Conservation (phyloP, 2,797 vertebrate genomes). For the Tragelaphus eurycerus region DNA sequence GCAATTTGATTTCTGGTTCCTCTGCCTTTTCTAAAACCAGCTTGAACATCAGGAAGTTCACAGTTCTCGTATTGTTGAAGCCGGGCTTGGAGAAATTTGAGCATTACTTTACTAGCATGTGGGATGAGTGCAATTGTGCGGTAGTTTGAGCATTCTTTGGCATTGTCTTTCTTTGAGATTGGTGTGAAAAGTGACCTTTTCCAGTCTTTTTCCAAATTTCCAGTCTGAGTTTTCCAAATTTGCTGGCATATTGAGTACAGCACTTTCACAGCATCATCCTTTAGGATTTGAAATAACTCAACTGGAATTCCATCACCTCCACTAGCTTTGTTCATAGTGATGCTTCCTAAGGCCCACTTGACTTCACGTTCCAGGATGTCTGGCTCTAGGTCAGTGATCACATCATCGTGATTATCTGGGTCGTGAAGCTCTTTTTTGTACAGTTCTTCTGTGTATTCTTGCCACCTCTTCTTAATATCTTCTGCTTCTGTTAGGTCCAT, state of each 20-base stretch:
- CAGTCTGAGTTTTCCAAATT: background rate
- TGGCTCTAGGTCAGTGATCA: background rate
- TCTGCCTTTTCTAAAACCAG: background rate
- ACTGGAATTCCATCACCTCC: background rate
- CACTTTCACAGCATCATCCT: background rate
- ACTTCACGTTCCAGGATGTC: background rate
- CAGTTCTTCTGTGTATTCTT: background rate
- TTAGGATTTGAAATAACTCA: background rate
- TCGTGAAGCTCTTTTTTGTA: background rate
- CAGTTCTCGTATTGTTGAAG: fast-evolving
- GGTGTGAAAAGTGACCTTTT: background rate
- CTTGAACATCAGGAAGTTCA: background rate
- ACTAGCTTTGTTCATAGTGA: background rate
- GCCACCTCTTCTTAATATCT: background rate
- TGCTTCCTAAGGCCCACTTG: background rate
- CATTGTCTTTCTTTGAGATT: background rate
- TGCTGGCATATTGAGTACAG: background rate
- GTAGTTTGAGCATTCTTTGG: background rate
- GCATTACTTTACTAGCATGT: background rate
- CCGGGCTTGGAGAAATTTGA: background rate
- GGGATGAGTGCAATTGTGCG: background rate
- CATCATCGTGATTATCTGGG: background rate
- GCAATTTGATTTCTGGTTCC: background rate
- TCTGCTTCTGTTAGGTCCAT: too few species aligned
- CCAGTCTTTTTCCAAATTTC: background rate